phyloP scores from a whole-genome alignment of 2,888 invertebrate genomes.

The Stenotaenia linearis region DNA sequence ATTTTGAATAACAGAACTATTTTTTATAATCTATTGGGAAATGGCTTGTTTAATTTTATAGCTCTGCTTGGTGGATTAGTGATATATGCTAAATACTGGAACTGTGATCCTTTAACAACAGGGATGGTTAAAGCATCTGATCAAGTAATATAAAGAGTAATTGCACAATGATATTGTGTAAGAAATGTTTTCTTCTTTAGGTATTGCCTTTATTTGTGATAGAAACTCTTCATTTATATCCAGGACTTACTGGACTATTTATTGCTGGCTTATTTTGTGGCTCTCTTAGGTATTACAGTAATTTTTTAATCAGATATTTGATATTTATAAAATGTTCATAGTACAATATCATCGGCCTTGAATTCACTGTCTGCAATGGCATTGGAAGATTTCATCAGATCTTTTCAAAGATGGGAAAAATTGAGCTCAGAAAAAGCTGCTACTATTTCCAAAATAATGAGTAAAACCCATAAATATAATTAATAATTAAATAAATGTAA shows the following conservation, averaged over 20 bases:
- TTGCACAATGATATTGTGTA: no score
- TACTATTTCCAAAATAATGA: neutral
- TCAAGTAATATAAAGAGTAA: no score
- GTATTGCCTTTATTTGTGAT: conserved; percentile 85
- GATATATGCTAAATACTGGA: conserved; percentile 43
- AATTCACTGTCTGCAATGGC: conserved; percentile 49
- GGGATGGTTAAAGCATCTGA: neutral
- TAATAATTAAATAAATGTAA: neutral
- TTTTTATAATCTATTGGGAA: neutral
- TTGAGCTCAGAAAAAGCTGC: neutral
- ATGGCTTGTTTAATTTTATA: neutral
- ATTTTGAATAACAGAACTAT: neutral
- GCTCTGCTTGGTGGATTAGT: conserved; percentile 40
- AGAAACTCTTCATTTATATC: conserved; percentile 65
- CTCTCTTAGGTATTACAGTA: conserved; percentile 69
- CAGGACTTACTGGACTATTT: conserved; percentile 83
- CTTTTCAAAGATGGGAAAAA: conserved; percentile 29
- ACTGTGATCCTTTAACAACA: conserved; percentile 43
- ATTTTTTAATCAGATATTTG: neutral
- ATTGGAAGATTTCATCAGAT: conserved; percentile 45
- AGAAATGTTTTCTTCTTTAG: no score
- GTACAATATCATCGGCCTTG: conserved; percentile 50
- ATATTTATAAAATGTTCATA: no score
- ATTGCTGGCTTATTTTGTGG: conserved; percentile 94
- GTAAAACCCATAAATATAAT: neutral